A percentile compares a stretch with the other conserved stretches of the same genome.
phyloP scores from a whole-genome alignment of 92 coral and sea anemone genomes.

The Heliopora coerulea region DNA sequence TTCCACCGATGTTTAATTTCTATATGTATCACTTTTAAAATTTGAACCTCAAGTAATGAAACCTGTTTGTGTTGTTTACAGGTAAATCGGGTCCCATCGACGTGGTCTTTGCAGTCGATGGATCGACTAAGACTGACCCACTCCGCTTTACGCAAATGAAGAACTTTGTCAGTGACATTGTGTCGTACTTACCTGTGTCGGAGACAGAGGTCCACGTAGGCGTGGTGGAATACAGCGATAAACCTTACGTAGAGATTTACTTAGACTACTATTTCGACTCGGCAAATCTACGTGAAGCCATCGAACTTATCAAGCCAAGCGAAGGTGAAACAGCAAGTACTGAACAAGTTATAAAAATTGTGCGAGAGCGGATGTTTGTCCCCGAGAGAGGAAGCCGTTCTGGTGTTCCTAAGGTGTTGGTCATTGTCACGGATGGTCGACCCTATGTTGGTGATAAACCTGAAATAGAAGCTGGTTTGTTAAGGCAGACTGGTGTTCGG shows the following conservation, averaged over 20 bases:
- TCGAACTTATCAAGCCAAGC: slow-evolving; percentile 25
- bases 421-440: slow-evolving; percentile 45
- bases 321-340: slow-evolving; percentile 18
- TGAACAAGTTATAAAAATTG: slow-evolving; percentile 7
- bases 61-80: background rate
- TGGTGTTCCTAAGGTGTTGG: slow-evolving; percentile 40
- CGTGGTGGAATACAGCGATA: slow-evolving; percentile 39
- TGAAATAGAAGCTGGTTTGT: slow-evolving; percentile 13
- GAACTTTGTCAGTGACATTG: slow-evolving; percentile 16
- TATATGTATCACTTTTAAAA: no score
- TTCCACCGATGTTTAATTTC: no score
- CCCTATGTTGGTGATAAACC: slow-evolving; percentile 32
- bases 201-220: slow-evolving; percentile 28
- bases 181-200: slow-evolving; percentile 26
- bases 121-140: slow-evolving; percentile 37
- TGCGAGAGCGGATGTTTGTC: slow-evolving; percentile 5
- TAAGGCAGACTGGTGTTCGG: slow-evolving; percentile 17
- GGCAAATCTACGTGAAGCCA: slow-evolving; percentile 5
- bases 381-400: background rate
- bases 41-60: no score
- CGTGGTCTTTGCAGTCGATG: slow-evolving; percentile 34
- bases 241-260: slow-evolving; percentile 17
- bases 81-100: slow-evolving; percentile 42
- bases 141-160: slow-evolving; percentile 24
- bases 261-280: slow-evolving; percentile 18